phyloP scores from a whole-genome alignment of 1,140 invertebrate genomes.

The Listronotus oregonensis region DNA sequence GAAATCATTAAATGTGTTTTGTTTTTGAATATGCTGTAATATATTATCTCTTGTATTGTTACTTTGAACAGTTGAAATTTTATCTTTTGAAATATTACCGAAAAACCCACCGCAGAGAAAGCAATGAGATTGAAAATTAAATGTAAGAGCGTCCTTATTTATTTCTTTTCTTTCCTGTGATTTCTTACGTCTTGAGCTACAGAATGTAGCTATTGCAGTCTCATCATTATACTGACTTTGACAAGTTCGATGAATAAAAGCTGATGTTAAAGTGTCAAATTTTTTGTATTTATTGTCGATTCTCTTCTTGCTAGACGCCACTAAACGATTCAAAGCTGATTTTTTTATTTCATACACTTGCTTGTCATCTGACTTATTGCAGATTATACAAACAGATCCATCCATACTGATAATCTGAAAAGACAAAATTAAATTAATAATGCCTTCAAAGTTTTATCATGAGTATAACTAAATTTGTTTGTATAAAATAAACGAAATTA shows the following conservation, averaged over 20 bases:
- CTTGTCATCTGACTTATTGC: conserved; percentile 8
- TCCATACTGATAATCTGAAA: conserved; percentile 18
- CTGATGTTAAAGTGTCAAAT: conserved; percentile 12
- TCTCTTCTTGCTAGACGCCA: conserved; percentile 7
- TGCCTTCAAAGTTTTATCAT: too few species aligned
- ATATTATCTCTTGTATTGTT: too few species aligned
- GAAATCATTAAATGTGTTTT: conserved; percentile 21
- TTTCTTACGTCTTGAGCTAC: conserved; percentile 13
- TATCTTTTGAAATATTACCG: conserved; percentile 8
- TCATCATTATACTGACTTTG: conserved; percentile 20
- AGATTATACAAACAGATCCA: conserved; percentile 9
- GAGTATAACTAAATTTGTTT: too few species aligned
- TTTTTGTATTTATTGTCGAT: conserved; percentile 5
- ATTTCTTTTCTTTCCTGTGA: conserved; percentile 15
- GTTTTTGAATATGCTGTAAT: neutral
- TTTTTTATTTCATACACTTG: conserved; percentile 3
- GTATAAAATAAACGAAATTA: too few species aligned
- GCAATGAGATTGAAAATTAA: conserved; percentile 21
- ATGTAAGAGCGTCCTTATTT: conserved; percentile 13
- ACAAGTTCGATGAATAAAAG: conserved; percentile 20
- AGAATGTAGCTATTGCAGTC: conserved; percentile 8
- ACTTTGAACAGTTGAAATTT: conserved; percentile 9
- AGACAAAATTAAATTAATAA: neutral
- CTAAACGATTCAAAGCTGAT: conserved; percentile 1
- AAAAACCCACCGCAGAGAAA: conserved; percentile 22